Base-by-base conservation (phyloP, 2,888 invertebrate species). In the Drosophila villosipedis region DNA sequence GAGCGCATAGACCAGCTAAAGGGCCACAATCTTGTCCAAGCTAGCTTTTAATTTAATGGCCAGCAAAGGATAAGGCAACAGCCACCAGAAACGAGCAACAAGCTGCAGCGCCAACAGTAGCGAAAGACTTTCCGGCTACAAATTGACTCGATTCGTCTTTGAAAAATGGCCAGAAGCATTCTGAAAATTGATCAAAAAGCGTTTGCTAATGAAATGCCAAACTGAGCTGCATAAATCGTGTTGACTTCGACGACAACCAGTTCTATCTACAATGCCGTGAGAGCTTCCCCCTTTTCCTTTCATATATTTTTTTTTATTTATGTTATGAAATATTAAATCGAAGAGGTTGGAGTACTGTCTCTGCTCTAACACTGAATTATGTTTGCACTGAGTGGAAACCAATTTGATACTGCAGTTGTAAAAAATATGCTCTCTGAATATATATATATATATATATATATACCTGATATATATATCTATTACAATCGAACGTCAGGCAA, bases 121-220 rank as follows among this genome's bases (percentile, higher is more conserved):
- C 25, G 49, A 47, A 50, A 41, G 12, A 33, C 28, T 31, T 30
- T 22, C n/a, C n/a, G 65, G 72, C 50, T 55, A 74, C 66, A 82
- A 84, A 82, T 75, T 75, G 64, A 69, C 62, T 61, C 64, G 73
- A 77, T 77, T 80, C n/a, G 35, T n/a, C 50, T 22, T 55, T 66
- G 65, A 70, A 60, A 66, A 64, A 81, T 80, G 53, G 66, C 83
- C 60, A 59, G 35, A 39, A 68, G 64, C 66, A 10, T 28, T 58
- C 55, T 73, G 57, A 69, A 69, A 75, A 70, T 64, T 60, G 73
- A 83, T 83, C 82, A 83, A 72, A 66, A 63, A 68, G 25, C 62
- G 70, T 70, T 70, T 49, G 58, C 19, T 33, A 47, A 68, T 58
- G 19, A 35, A 50, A 68, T 47, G 43, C 6, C 31, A 12, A 25